A percentile compares a stretch with the other conserved stretches of the same genome.
Evolutionary conservation across 2,888 invertebrate species (phyloP).

Genomic region (Oithona nana): DNA sequence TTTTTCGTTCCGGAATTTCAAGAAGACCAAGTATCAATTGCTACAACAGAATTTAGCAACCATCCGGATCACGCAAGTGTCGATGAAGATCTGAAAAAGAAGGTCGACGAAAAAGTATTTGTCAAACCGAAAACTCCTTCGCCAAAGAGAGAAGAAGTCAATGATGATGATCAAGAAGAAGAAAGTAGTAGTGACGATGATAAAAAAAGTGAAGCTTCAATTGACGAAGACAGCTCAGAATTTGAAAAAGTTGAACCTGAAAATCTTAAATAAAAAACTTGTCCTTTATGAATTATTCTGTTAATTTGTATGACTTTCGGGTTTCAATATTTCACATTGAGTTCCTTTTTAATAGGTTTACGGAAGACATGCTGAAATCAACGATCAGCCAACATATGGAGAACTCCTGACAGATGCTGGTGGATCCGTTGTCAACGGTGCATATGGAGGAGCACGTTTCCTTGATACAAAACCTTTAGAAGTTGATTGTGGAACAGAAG

Average conservation of each 20-base stretch:
- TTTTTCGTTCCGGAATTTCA: slow-evolving; percentile 29
- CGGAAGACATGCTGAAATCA: too few relatives aligned
- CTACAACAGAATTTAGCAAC: slow-evolving; percentile 8
- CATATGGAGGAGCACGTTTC: not conserved
- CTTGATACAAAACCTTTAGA: not conserved
- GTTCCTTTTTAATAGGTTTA: too few relatives aligned
- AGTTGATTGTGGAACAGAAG: not conserved
- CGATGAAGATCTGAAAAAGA: not conserved
- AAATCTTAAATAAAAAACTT: too few relatives aligned
- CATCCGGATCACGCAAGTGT: not conserved
- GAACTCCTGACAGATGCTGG: not conserved
- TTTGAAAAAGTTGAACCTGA: too few relatives aligned
- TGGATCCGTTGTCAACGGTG: not conserved
- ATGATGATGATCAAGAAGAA: too few relatives aligned
- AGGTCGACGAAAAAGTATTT: not conserved
- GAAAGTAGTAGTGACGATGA: too few relatives aligned
- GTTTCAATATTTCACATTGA: too few relatives aligned
- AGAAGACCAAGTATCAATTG: slow-evolving; percentile 18
- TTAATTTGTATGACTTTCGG: too few relatives aligned
- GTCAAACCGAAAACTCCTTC: not conserved
- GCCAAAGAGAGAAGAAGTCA: too few relatives aligned
- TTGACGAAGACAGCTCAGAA: too few relatives aligned
- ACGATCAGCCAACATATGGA: not conserved
- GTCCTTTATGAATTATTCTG: too few relatives aligned
- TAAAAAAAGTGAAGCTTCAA: too few relatives aligned